Base-by-base conservation (phyloP, 1,140 invertebrate species). In the Holcopasites calliopsidis region DNA sequence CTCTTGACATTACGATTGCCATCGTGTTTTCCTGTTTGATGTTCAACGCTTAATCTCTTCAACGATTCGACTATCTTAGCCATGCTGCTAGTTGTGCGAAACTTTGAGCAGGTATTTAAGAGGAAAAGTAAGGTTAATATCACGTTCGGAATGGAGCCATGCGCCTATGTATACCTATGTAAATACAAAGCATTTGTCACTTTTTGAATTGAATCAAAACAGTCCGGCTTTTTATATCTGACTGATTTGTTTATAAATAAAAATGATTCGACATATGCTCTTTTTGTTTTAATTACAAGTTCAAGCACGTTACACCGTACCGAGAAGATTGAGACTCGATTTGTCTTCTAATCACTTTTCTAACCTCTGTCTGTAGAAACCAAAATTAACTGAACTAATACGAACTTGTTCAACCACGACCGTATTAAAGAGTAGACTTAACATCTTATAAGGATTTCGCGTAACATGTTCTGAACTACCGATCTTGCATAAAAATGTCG, bases 1-100 rank as follows among this genome's bases (percentile, higher is more conserved):
- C 61, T 79, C 10, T 65, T 76, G 1, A 31, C 8, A 3, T 38
- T 60, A 42, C 66, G 71, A 23, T 58, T 58, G 8, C 77, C 26
- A 31, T 82, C 35, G 3, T 47, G 35, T 4, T 72, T 62, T 1
- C 11, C n/a, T 6, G 23, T 23, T 18, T 28, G 58, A 28, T 86
- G 88, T 21, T 87, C 74, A 4, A 85, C 79, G 42, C 76, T 82
- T 31, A 82, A 66, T 28, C 60, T 83, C n/a, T 84, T 79, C 49
- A 86, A 28, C 1, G 86, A 85, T 18, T 89, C 85, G 0, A 82
- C 54, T 50, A 87, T 79, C 62, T 82, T 85, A 42, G 87, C 79
- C 87, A 89, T 88, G 3, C 0, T 50, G 18, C 1, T 71, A 13
- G 23, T 28, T 73, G 49, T 62, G n/a, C 13, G 0, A 11, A 1